Conservation (phyloP, 2,888 invertebrate species). For the Acleris laterana region DNA sequence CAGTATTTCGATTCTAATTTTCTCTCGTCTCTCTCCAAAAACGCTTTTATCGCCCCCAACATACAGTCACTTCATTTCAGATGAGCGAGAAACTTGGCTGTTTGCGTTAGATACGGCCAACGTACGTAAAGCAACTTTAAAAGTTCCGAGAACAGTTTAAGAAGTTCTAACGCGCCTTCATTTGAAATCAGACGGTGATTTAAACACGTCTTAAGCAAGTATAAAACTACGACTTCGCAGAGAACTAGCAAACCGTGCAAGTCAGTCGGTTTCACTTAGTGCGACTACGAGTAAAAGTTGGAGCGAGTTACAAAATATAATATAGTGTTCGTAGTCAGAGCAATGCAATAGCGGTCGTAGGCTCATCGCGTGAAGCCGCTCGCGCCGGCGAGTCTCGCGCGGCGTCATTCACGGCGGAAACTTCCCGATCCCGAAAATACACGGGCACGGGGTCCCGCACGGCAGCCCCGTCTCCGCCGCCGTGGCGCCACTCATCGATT, state of each 20-base stretch:
- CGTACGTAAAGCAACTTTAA: slow-evolving; percentile 47
- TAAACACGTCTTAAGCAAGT: slow-evolving; percentile 14
- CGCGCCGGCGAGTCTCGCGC: slow-evolving; percentile 14
- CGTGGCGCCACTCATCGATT: slow-evolving; percentile 66
- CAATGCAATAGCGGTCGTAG: slow-evolving; percentile 33
- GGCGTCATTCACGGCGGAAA: slow-evolving; percentile 40
- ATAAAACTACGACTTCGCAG: background rate
- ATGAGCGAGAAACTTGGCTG: slow-evolving; percentile 44
- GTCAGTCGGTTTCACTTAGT: slow-evolving; percentile 7
- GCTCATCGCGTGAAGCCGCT: background rate
- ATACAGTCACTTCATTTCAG: slow-evolving; percentile 48
- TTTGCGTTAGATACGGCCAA: slow-evolving; percentile 43
- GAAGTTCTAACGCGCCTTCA: slow-evolving; percentile 44
- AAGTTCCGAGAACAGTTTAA: slow-evolving; percentile 45
- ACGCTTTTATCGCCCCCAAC: slow-evolving; percentile 52
- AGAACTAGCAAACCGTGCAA: slow-evolving; percentile 10
- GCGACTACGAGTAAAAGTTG: slow-evolving; percentile 40
- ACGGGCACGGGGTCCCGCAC: slow-evolving; percentile 42
- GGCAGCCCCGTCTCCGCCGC: slow-evolving; percentile 49
- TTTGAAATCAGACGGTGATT: slow-evolving; percentile 22
- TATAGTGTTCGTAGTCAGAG: slow-evolving; percentile 37
- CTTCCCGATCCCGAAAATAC: slow-evolving; percentile 59
- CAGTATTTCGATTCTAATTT: slow-evolving; percentile 73
- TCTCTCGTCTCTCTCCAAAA: slow-evolving; percentile 54
- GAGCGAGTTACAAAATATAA: slow-evolving; percentile 41